Evolutionary conservation across 1,140 invertebrate genomes (phyloP), one percentile per base, ranked within the genome.

Genomic region (Solen grandis): DNA sequence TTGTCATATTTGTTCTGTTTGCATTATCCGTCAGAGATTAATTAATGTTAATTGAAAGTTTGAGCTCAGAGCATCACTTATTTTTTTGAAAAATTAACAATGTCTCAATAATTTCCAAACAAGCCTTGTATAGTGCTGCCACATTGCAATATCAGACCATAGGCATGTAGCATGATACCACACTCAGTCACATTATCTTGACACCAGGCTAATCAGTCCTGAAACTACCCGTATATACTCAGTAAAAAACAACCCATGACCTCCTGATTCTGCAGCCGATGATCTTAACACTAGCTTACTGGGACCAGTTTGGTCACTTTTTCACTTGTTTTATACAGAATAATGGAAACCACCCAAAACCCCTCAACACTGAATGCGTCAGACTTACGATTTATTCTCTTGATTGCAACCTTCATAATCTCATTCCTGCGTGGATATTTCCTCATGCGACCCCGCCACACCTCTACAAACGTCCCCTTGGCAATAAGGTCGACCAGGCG

Each of bases 391-490:
- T 84, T 74, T 35, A 90, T 80, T 77, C 87, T 87, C 68, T 90
- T 90, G 25, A 90, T 83, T 13, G 87, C 87, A 1, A 90, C 87
- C 54, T 86, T 86, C 27, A 89, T 79, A 46, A 89, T 86, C 35
- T 88, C 88, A 27, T 88, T 85, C 41, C 83, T 84, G n/a, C 85
- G 82, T 1, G 88, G 85, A 25, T 85, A 82, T 36, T 86, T 86
- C 31, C 84, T 84, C 86, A 90, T 89, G 13, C 85, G 80, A 22
- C 88, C 89, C 77, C 86, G 87, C 88, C 88, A 90, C 13, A 90
- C 88, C 77, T 90, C 88, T n/a, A 87, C 87, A 79, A 84, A 90
- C 8, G 79, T 77, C 10, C 89, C 89, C 25, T 86, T 86, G 13
- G 86, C 88, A 36, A 89, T 84, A 59, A 88, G 82, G 46, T 90